Conservation (phyloP, 2,113 vertebrate genomes). For the Crotalus helleri region DNA sequence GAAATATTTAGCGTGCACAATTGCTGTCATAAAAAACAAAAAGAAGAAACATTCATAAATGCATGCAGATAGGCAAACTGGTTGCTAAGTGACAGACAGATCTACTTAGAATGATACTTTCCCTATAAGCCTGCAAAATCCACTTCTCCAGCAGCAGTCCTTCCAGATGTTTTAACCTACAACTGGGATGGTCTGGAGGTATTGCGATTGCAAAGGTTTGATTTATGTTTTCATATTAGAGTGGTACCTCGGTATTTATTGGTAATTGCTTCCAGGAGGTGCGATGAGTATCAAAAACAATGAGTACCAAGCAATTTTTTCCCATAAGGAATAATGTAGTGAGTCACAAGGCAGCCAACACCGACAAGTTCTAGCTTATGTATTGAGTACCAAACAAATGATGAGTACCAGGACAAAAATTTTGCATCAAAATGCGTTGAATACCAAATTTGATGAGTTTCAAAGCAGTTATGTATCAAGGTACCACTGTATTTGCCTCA, state of each 20-base stretch:
- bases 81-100: not conserved
- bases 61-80: fast-evolving
- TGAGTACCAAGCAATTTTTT: not conserved
- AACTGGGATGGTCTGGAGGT: not conserved
- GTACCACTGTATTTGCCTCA: not conserved
- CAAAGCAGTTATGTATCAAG: not conserved
- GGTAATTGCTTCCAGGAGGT: not conserved
- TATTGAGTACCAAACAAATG: not conserved
- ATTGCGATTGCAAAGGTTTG: not conserved
- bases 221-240: not conserved
- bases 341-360: not conserved
- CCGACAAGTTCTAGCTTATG: not conserved
- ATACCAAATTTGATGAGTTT: not conserved
- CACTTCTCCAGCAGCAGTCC: not conserved
- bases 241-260: not conserved
- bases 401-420: not conserved
- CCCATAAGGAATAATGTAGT: not conserved
- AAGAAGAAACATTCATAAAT: not conserved
- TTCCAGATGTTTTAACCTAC: not conserved
- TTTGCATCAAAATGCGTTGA: not conserved
- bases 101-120: not conserved
- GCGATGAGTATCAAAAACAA: not conserved
- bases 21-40: not conserved
- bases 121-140: not conserved
- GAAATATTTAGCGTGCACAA: not conserved